Conservation (phyloP, 2,113 vertebrate genomes). For the Collichthys lucidus region DNA sequence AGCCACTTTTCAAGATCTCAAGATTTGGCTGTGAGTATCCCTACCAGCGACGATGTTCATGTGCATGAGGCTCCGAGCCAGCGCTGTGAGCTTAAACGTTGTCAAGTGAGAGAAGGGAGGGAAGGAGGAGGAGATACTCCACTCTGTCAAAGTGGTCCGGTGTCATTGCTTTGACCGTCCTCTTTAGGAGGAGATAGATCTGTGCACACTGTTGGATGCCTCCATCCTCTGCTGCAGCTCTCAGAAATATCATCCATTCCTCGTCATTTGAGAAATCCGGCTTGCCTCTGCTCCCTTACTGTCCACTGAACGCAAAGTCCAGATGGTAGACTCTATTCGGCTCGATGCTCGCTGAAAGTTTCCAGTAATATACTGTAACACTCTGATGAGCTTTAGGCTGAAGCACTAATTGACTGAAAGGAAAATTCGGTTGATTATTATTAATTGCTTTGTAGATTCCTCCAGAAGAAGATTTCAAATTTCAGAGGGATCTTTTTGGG, state of each 20-base stretch:
- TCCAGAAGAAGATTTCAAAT: neutral
- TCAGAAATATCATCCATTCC: slow-evolving; percentile 53
- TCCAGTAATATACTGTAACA: slow-evolving; percentile 38
- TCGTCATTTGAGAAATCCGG: slow-evolving; percentile 43
- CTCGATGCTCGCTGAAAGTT: slow-evolving; percentile 52
- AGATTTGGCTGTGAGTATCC: slow-evolving; percentile 77
- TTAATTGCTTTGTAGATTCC: slow-evolving; percentile 4
- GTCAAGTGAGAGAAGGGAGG: slow-evolving; percentile 11
- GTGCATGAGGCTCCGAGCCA: slow-evolving; percentile 11
- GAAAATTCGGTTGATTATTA: slow-evolving; percentile 24
- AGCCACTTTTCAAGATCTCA: slow-evolving; percentile 55
- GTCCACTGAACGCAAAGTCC: slow-evolving; percentile 53
- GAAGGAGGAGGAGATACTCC: slow-evolving; percentile 30
- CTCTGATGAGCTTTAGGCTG: slow-evolving; percentile 37
- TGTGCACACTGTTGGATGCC: slow-evolving; percentile 63
- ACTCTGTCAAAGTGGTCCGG: slow-evolving; percentile 48
- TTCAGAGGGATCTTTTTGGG: neutral
- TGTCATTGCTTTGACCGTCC: slow-evolving; percentile 61
- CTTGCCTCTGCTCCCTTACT: slow-evolving; percentile 34
- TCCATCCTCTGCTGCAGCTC: slow-evolving; percentile 61
- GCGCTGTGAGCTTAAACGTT: slow-evolving; percentile 23
- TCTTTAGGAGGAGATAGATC: slow-evolving; percentile 66
- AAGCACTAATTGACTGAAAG: slow-evolving; percentile 38
- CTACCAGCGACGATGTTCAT: neutral
- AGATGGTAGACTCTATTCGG: slow-evolving; percentile 39